phyloP scores from a whole-genome alignment of 2,888 invertebrate species.

The Phasia obesa region DNA sequence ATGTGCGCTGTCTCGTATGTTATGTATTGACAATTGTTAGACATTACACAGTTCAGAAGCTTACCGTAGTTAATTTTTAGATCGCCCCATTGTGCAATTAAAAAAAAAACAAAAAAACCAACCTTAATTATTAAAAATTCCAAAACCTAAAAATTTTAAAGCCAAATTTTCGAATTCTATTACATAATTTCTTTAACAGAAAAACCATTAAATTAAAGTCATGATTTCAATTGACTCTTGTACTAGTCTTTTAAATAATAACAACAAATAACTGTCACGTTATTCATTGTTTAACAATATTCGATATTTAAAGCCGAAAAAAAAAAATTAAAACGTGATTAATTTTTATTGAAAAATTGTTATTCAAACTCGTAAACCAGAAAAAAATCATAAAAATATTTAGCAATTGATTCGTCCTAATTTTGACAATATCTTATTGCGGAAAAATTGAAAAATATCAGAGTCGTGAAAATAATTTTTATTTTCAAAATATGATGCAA shows the following conservation, averaged over 20 bases:
- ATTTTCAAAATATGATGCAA: conserved; percentile 10
- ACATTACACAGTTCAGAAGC: too few species aligned
- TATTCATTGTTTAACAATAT: conserved; percentile 36
- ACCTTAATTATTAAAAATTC: neutral
- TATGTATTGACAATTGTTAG: too few species aligned
- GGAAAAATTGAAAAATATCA: neutral
- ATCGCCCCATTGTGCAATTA: neutral
- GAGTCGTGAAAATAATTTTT: conserved; percentile 20
- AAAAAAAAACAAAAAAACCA: neutral
- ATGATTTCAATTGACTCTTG: conserved; percentile 39
- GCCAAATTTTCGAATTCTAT: neutral
- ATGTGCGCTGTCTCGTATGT: too few species aligned
- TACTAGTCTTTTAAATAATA: neutral
- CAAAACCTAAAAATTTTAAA: too few species aligned
- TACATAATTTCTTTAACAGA: neutral
- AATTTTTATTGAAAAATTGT: conserved; percentile 61
- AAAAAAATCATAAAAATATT: conserved; percentile 5
- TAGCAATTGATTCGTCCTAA: conserved; percentile 58
- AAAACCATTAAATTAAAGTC: conserved; percentile 10
- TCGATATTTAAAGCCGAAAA: conserved; percentile 18
- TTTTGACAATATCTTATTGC: conserved; percentile 20
- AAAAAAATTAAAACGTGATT: conserved; percentile 61
- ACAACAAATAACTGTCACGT: conserved; percentile 45
- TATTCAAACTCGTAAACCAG: conserved; percentile 13
- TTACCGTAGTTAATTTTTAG: too few species aligned